A percentile compares a stretch with the other conserved stretches of the same genome.
These are phyloP conservation scores for Cepaea nemoralis DNA, from an alignment of 1,140 invertebrate species.

Conservation along the genomic window DNA sequence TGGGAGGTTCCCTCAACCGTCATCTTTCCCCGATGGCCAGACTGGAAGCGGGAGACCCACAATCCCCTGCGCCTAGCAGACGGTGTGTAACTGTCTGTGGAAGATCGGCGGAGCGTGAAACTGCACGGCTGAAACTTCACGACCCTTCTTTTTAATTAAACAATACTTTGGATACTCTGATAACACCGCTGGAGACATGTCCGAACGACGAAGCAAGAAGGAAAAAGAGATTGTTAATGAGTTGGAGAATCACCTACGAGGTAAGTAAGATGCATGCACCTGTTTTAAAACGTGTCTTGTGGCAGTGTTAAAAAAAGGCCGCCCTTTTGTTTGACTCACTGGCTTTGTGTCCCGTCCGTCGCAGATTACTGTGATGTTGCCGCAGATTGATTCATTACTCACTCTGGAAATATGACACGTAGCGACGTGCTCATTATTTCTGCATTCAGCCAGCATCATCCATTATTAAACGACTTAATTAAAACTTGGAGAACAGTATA, in stretches of 20 bases:
- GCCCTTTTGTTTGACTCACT: no score
- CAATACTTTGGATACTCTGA: neutral
- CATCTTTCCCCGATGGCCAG: neutral
- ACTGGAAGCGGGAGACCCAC: neutral
- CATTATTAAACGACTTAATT: no score
- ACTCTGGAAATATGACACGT: no score
- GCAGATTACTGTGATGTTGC: no score
- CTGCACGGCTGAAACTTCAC: neutral
- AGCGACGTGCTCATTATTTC: no score
- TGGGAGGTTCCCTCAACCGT: neutral
- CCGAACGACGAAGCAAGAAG: slow-evolving; percentile 60
- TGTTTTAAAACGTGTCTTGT: slow-evolving; percentile 43
- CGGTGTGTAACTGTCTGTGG: no score
- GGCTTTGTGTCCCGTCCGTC: no score
- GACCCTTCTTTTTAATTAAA: slow-evolving; percentile 3
- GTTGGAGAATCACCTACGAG: slow-evolving; percentile 61
- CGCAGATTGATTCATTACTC: no score
- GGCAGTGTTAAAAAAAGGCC: no score
- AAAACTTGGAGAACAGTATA: no score
- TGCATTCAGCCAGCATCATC: no score
- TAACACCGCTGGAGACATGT: slow-evolving; percentile 45
- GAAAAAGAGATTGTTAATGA: slow-evolving; percentile 64
- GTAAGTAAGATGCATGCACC: slow-evolving; percentile 48
- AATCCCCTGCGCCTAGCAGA: neutral
- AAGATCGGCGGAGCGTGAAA: no score